Percentiles rank a stretch among this genome's conserved stretches.
Conservation (phyloP, 2,888 invertebrate species). For the Eremobia ochroleuca region DNA sequence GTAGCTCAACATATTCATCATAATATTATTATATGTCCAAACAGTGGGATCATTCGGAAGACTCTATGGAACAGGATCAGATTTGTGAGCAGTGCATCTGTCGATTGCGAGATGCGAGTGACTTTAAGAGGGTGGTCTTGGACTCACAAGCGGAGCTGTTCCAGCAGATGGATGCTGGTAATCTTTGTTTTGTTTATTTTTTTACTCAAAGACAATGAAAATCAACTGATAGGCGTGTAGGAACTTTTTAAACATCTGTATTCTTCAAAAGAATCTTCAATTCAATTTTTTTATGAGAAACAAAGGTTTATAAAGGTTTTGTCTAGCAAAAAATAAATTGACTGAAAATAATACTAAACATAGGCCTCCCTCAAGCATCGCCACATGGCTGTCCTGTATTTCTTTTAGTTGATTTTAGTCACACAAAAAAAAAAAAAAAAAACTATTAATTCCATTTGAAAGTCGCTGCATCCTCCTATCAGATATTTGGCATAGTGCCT, state of each 20-base stretch:
- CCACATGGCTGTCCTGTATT: background rate
- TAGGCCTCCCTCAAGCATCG: background rate
- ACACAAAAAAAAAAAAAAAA: background rate
- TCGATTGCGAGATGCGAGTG: slow-evolving; percentile 72
- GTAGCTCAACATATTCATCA: background rate
- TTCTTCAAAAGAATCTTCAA: background rate
- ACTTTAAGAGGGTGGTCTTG: slow-evolving; percentile 75
- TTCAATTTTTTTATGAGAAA: background rate
- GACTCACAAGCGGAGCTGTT: slow-evolving; percentile 66
- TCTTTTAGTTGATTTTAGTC: background rate
- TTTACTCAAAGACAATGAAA: background rate
- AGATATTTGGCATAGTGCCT: background rate
- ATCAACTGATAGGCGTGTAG: background rate
- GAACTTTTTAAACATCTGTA: background rate
- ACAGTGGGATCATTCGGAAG: slow-evolving; percentile 68
- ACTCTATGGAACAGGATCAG: slow-evolving; percentile 66
- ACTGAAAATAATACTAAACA: background rate
- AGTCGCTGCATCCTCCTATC: background rate
- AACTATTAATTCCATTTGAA: background rate
- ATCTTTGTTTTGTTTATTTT: background rate
- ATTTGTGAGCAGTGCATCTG: slow-evolving; percentile 78
- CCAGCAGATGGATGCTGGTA: slow-evolving; percentile 48
- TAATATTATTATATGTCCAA: background rate
- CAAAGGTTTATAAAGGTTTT: no score
- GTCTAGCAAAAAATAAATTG: background rate